These are phyloP conservation scores for Pseudoatta argentina DNA, from an alignment of 1,140 invertebrate species.

Conservation along the genomic window DNA sequence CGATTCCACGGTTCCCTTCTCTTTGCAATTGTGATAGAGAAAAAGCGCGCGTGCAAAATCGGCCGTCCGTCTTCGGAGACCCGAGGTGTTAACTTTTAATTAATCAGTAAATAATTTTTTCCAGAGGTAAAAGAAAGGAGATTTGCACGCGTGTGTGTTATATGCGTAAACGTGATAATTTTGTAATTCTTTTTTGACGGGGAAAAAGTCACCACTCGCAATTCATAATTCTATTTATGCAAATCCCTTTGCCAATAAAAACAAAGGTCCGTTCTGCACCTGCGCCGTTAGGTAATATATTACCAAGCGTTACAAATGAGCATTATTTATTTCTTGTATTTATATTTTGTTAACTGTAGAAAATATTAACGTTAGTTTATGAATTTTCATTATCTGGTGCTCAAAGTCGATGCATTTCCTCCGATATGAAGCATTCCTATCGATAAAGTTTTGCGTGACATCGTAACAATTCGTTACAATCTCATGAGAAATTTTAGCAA, in stretches of 20 bases:
- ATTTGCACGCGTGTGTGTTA: background rate
- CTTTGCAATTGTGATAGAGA: conserved; percentile 72
- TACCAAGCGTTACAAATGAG: conserved; percentile 70
- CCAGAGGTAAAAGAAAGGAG: background rate
- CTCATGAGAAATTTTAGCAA: background rate
- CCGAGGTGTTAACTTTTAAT: background rate
- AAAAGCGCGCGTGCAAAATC: conserved; percentile 48
- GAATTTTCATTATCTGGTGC: conserved; percentile 71
- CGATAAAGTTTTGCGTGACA: conserved; percentile 2
- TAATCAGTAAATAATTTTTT: background rate
- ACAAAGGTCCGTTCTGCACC: conserved; percentile 42
- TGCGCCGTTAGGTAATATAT: conserved; percentile 51
- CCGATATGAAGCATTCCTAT: conserved; percentile 19
- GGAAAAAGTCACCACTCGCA: background rate
- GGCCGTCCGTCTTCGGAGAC: conserved; percentile 20
- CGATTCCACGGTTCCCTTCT: conserved; percentile 42
- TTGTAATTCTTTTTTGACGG: background rate
- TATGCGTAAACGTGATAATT: background rate
- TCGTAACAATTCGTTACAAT: background rate
- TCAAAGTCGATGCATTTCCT: conserved; percentile 51
- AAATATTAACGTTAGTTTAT: conserved; percentile 68
- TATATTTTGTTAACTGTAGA: conserved; percentile 72
- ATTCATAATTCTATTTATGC: background rate
- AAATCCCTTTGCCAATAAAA: background rate
- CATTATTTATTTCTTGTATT: conserved; percentile 76